Conservation (phyloP, 2,888 invertebrate genomes). For the Schrankia costaestrigalis region DNA sequence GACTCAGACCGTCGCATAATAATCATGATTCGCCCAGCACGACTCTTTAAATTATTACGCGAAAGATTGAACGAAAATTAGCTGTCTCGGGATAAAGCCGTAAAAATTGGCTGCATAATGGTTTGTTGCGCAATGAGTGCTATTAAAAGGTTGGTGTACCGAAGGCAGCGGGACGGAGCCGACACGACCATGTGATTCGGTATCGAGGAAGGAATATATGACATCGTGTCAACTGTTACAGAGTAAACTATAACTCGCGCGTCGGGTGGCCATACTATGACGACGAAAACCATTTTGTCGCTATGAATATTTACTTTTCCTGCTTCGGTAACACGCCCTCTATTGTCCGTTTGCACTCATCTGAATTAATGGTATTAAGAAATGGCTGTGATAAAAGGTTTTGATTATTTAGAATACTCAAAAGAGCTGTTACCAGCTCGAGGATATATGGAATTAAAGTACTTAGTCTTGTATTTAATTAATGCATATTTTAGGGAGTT, state of each 20-base stretch:
- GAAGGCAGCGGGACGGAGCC: slow-evolving; percentile 21
- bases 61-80: slow-evolving; percentile 63
- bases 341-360: slow-evolving; percentile 26
- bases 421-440: too few species aligned
- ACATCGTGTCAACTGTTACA: slow-evolving; percentile 46
- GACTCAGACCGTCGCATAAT: slow-evolving; percentile 54
- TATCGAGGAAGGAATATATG: slow-evolving; percentile 33
- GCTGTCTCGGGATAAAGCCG: slow-evolving; percentile 50
- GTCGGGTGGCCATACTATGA: slow-evolving; percentile 59
- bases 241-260: slow-evolving; percentile 59
- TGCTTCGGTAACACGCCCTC: slow-evolving; percentile 45
- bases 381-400: background rate
- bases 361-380: slow-evolving; percentile 1
- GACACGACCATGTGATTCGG: slow-evolving; percentile 2
- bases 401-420: too few species aligned
- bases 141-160: slow-evolving; percentile 47
- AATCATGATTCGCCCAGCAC: slow-evolving; percentile 67
- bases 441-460: too few species aligned
- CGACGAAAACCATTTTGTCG: slow-evolving; percentile 67
- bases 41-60: slow-evolving; percentile 62
- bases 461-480: too few species aligned
- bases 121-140: slow-evolving; percentile 39
- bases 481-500: too few species aligned
- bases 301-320: slow-evolving; percentile 69
- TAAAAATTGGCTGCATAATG: slow-evolving; percentile 49